Conservation (phyloP, 2,113 vertebrate genomes). For the Puma concolor region DNA sequence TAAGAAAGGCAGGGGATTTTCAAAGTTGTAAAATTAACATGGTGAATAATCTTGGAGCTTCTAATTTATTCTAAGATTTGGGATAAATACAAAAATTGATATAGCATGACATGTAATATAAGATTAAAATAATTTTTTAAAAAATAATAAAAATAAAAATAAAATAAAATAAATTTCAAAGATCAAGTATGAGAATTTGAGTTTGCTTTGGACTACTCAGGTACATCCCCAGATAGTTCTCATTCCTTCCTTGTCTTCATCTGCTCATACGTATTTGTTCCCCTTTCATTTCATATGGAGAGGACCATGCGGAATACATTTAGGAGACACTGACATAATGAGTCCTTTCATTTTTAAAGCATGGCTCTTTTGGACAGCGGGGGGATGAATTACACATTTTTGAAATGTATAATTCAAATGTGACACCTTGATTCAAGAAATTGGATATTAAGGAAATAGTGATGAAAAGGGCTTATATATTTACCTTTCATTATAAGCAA, state of each 20-base stretch:
- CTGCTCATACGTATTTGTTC: not conserved
- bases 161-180: constrained; percentile 15
- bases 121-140: not conserved
- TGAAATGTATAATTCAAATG: not conserved
- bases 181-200: not conserved
- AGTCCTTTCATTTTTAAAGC: constrained; percentile 21
- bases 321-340: not conserved
- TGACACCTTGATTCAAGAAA: constrained; percentile 32
- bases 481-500: constrained; percentile 27
- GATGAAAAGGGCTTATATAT: not conserved
- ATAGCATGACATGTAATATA: not conserved
- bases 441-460: constrained; percentile 21
- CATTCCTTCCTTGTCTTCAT: not conserved
- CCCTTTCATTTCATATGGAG: not conserved
- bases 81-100: not conserved
- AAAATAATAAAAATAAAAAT: too few species aligned
- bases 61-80: not conserved
- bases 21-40: constrained; percentile 9
- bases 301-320: not conserved
- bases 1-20: not conserved
- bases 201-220: not conserved
- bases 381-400: not conserved
- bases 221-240: not conserved
- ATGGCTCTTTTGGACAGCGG: not conserved
- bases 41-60: not conserved